These are phyloP conservation scores for Dryas iulia DNA, from an alignment of 1,140 invertebrate species.

Conservation along the genomic window DNA sequence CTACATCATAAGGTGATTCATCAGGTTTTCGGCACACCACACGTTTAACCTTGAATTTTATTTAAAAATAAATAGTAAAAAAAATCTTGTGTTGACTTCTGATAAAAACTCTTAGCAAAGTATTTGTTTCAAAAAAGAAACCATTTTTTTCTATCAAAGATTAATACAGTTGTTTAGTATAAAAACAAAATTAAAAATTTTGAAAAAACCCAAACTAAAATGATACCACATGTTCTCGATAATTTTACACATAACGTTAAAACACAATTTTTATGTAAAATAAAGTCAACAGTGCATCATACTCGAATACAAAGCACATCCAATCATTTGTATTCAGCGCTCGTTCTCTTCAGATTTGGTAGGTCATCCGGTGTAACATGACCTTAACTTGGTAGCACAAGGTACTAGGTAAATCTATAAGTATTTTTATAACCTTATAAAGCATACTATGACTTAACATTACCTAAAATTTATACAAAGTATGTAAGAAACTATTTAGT, in stretches of 20 bases:
- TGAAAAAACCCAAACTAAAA: too few species aligned
- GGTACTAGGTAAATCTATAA: slow-evolving; percentile 24
- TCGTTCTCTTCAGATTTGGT: slow-evolving; percentile 42
- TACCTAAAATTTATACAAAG: neutral
- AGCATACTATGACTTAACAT: neutral
- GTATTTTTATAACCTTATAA: slow-evolving; percentile 20
- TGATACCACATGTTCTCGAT: too few species aligned
- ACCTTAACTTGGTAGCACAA: slow-evolving; percentile 40
- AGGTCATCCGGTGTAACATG: slow-evolving; percentile 43
- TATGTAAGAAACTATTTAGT: neutral
- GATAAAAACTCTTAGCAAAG: neutral
- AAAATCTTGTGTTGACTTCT: neutral
- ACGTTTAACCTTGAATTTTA: slow-evolving; percentile 16
- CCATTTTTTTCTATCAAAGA: too few species aligned
- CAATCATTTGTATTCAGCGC: slow-evolving; percentile 34
- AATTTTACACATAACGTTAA: neutral
- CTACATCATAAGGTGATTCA: slow-evolving; percentile 15
- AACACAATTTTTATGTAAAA: neutral
- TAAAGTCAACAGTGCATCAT: neutral
- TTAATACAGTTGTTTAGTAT: too few species aligned
- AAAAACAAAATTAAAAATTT: too few species aligned
- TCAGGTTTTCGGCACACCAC: slow-evolving; percentile 11
- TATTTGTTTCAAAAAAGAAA: too few species aligned
- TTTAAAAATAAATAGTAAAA: too few species aligned
- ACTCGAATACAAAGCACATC: slow-evolving; percentile 3